phyloP scores from a whole-genome alignment of 2,888 invertebrate genomes.

The Bugulina stolonifera region DNA sequence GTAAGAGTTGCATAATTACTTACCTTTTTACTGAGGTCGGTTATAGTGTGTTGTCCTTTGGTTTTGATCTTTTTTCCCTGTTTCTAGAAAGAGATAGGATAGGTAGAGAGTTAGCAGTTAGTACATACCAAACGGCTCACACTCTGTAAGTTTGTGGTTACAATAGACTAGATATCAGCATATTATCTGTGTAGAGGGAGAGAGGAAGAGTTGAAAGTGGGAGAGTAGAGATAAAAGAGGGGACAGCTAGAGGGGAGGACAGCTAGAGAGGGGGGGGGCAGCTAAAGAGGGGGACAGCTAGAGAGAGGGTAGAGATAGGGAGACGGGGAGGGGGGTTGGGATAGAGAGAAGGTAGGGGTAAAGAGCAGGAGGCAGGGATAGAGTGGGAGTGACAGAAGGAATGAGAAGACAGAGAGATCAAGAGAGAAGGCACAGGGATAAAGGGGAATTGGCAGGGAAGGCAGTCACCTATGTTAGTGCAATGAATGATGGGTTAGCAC shows the following conservation, averaged over 20 bases:
- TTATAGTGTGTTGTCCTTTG: constrained; percentile 44
- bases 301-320: not conserved
- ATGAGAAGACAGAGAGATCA: not conserved
- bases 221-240: not conserved
- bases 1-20: no score
- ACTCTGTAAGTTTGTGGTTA: no score
- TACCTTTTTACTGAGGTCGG: constrained; percentile 65
- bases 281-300: not conserved
- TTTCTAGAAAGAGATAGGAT: constrained; percentile 46
- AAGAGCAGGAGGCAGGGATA: not conserved
- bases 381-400: not conserved
- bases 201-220: not conserved
- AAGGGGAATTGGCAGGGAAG: not conserved
- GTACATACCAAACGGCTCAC: not conserved
- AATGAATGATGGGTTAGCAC: no score
- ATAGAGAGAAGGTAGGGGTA: not conserved
- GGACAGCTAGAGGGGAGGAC: not conserved
- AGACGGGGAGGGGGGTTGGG: not conserved
- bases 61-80: constrained; percentile 76
- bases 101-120: constrained; percentile 1
- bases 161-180: no score
- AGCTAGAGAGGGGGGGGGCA: not conserved
- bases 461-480: no score
- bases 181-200: no score
- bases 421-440: not conserved